These are phyloP conservation scores for Hydrozoanthus tunicans DNA, from an alignment of 64 coral and sea anemone genomes.

Conservation along the genomic window DNA sequence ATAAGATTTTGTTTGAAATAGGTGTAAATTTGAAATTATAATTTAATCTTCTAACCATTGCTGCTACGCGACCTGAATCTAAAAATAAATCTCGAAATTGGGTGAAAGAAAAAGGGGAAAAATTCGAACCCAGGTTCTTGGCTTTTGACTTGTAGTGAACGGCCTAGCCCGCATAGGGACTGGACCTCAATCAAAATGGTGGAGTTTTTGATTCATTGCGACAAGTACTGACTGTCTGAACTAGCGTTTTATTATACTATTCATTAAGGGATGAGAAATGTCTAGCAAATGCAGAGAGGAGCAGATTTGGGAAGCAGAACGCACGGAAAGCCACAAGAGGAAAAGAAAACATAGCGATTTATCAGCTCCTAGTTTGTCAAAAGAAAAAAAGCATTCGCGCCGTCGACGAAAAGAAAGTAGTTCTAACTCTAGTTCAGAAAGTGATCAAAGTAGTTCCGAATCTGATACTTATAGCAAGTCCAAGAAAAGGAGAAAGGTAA, in stretches of 20 bases:
- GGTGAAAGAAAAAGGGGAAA: not conserved
- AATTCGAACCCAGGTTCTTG: not conserved
- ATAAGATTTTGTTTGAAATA: not conserved
- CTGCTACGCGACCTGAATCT: too few species aligned
- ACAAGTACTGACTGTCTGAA: not conserved
- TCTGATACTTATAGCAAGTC: not conserved
- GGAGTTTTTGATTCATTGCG: not conserved
- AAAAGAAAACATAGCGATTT: slow-evolving; percentile 39
- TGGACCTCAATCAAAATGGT: slow-evolving; percentile 4
- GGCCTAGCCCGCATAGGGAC: too few species aligned
- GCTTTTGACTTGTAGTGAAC: not conserved
- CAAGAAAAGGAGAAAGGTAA: slow-evolving; percentile 13
- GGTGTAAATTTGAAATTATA: slow-evolving; percentile 32
- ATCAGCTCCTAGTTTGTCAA: not conserved
- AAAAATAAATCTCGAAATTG: too few species aligned
- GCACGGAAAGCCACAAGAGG: not conserved
- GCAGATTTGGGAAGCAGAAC: not conserved
- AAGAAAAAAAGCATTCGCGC: not conserved
- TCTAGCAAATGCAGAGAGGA: not conserved
- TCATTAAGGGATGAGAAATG: not conserved
- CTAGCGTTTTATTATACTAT: not conserved
- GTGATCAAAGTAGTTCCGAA: slow-evolving; percentile 14
- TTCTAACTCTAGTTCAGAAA: not conserved
- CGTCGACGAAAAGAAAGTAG: slow-evolving; percentile 4
- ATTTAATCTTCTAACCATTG: slow-evolving; percentile 7